Base-by-base conservation (phyloP, 2,888 invertebrate species). In the Brachyopa scutellaris region DNA sequence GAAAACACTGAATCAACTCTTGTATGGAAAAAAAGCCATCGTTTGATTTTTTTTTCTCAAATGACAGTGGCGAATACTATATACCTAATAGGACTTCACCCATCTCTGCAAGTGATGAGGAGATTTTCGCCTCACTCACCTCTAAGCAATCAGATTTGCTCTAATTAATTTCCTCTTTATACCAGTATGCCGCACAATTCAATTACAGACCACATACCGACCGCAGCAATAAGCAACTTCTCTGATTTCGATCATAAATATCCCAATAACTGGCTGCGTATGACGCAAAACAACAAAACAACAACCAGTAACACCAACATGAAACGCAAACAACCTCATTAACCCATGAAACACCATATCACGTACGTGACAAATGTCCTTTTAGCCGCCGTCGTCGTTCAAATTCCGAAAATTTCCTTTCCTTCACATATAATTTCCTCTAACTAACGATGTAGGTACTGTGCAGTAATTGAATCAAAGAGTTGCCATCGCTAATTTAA, bases 281-380 rank as follows among this genome's bases (percentile, higher is more conserved):
- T 26, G 26, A 33, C 7, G 19, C 7, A 13, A 15, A 15, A 45
- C 47, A 33, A 8, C 9, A 47, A 15, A 17, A 2, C 45, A 45
- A 33, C 8, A 26, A 26, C n/a, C n/a, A n/a, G 38, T 17, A n/a
- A 6, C n/a, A 23, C 11, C 33, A 23, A 17, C 15, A 45, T n/a
- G n/a, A 11, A 59, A 31, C 36, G 11, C 29, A 62, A 55, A 47
- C 36, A 74, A 66, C 47, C 57, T 57, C 55, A 69, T 66, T 59
- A 74, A 23, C 64, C 26, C 33, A 64, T 51, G 49, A 66, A 74
- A 57, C 17, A n/a, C 57, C 66, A 67, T 59, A 55, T 45, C 69
- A 62, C 36, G 53, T 19, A 47, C 33, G 23, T 36, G 31, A 23
- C 15, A 33, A 64, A 72, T 62, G 53, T 45, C 42, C 26, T 49